Conservation (phyloP, 1,140 invertebrate genomes). For the Zaprionus tsacasi region DNA sequence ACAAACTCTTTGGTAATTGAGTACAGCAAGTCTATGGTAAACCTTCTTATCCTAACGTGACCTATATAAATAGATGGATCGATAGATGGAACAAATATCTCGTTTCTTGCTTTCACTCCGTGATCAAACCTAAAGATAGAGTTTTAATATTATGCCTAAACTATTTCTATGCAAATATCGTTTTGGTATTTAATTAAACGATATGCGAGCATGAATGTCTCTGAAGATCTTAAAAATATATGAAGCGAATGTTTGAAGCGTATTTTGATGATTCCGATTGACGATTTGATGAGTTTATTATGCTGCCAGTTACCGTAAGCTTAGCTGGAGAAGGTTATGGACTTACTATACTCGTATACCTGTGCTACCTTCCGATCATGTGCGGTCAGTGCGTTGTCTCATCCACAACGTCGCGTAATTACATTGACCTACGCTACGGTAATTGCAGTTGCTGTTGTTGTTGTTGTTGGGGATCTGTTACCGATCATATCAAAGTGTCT, state of each 20-base stretch:
- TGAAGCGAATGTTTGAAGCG: neutral
- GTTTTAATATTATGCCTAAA: neutral
- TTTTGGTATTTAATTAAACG: neutral
- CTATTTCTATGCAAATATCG: conserved; percentile 7
- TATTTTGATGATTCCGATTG: neutral
- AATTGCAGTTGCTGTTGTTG: conserved; percentile 58
- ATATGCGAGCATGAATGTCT: neutral
- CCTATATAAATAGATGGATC: neutral
- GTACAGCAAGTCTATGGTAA: too few species aligned
- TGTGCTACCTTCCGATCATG: conserved; percentile 9
- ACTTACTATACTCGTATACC: too few species aligned
- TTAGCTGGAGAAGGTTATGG: neutral
- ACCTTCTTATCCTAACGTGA: too few species aligned
- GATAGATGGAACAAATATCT: neutral
- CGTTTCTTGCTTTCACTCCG: neutral
- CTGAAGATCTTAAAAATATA: too few species aligned
- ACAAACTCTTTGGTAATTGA: too few species aligned
- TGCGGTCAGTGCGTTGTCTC: conserved; percentile 44
- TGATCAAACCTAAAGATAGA: neutral
- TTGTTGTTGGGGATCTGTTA: conserved; percentile 44
- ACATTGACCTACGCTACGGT: conserved; percentile 58
- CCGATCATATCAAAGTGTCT: conserved; percentile 59
- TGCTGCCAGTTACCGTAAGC: neutral
- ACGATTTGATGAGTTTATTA: neutral
- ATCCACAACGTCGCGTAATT: conserved; percentile 54